phyloP scores from a whole-genome alignment of 2,888 invertebrate species.

The Cheilosia vernalis region DNA sequence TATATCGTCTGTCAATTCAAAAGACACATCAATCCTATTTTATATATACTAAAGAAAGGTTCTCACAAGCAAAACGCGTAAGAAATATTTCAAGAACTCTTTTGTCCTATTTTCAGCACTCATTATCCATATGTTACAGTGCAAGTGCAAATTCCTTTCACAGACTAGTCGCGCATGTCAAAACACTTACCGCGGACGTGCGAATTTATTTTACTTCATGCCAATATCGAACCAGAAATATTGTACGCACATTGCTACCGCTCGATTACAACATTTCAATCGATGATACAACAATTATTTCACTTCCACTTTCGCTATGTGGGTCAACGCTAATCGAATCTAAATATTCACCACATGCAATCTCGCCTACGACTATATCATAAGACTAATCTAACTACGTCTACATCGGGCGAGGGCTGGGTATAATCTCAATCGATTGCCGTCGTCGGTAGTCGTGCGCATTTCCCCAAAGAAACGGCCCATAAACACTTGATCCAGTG shows the following conservation, averaged over 20 bases:
- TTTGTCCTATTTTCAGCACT: no score
- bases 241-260: neutral
- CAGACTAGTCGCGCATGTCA: constrained; percentile 23
- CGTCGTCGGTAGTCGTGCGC: constrained; percentile 11
- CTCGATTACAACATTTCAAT: constrained; percentile 41
- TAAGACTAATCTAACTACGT: constrained; percentile 27
- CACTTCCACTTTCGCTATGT: constrained; percentile 70
- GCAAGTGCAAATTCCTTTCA: neutral
- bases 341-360: constrained; percentile 62
- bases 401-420: neutral
- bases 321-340: constrained; percentile 67
- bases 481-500: constrained; percentile 71
- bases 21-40: no score
- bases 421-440: constrained; percentile 45
- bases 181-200: constrained; percentile 43
- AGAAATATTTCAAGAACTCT: no score
- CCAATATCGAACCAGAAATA: constrained; percentile 60
- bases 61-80: no score
- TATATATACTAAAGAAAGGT: no score
- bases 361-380: constrained; percentile 16
- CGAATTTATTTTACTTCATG: constrained; percentile 36
- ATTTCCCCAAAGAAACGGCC: constrained; percentile 35
- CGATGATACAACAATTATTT: constrained; percentile 68
- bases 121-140: no score
- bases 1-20: no score